These are phyloP conservation scores for Dyspetes luteomarginatus DNA, from an alignment of 2,888 invertebrate species.

Conservation along the genomic window DNA sequence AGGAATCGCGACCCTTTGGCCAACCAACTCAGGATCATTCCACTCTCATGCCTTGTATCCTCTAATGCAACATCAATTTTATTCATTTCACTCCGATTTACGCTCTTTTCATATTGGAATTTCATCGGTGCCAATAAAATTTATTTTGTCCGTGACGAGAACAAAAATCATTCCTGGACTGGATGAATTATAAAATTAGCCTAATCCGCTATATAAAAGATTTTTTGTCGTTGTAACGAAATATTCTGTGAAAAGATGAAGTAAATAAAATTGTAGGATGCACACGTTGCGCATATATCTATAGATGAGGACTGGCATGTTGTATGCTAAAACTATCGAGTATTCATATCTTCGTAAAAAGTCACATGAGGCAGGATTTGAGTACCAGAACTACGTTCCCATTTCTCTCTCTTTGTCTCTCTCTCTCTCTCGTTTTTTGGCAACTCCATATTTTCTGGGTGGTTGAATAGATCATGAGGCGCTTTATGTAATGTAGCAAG, in stretches of 20 bases:
- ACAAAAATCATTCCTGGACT: too few relatives aligned
- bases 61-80: constrained; percentile 2
- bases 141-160: too few relatives aligned
- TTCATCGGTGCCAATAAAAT: too few relatives aligned
- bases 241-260: constrained; percentile 17
- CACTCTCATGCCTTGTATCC: background rate
- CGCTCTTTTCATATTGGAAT: too few relatives aligned
- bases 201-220: constrained; percentile 9
- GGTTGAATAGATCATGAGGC: constrained; percentile 33
- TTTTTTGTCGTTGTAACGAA: background rate
- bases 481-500: constrained; percentile 10
- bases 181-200: constrained; percentile 22
- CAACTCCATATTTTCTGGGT: constrained; percentile 57
- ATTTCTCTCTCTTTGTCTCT: background rate
- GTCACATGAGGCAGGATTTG: constrained; percentile 42
- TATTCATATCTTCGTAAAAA: constrained; percentile 18
- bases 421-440: constrained; percentile 6
- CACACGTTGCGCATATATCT: background rate
- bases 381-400: constrained; percentile 44
- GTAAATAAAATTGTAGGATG: constrained; percentile 21
- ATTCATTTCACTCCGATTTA: too few relatives aligned
- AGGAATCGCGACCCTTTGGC: constrained; percentile 1
- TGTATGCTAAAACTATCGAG: background rate
- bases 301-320: background rate
- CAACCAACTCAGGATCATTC: constrained; percentile 12